These are phyloP conservation scores for Eleutherodactylus coqui DNA, from an alignment of 2,797 vertebrate species.

Conservation along the genomic window DNA sequence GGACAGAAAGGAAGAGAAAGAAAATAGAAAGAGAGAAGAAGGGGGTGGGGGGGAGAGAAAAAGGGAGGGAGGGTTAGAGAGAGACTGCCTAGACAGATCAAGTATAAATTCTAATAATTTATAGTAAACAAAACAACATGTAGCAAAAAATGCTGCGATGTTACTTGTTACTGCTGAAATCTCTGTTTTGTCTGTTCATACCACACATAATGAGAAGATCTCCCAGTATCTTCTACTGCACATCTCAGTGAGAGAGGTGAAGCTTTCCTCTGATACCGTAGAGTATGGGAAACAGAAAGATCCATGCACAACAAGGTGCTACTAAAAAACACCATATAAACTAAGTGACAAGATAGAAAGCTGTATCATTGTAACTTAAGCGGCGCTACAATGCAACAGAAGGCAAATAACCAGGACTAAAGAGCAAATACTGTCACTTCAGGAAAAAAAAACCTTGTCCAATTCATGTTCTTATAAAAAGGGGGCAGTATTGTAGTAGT, in stretches of 20 bases:
- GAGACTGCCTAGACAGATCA: slow-evolving; percentile 46
- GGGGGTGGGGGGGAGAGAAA: too few relatives aligned
- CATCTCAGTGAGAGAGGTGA: neutral
- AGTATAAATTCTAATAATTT: slow-evolving; percentile 54
- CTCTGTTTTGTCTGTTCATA: neutral
- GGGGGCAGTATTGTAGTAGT: neutral
- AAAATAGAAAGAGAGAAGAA: neutral
- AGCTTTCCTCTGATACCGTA: neutral
- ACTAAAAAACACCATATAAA: neutral
- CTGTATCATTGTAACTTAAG: neutral
- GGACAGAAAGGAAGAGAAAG: too few relatives aligned
- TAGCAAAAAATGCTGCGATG: neutral
- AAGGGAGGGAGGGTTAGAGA: too few relatives aligned
- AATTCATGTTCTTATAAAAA: too few relatives aligned
- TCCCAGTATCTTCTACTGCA: neutral
- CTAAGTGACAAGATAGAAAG: neutral
- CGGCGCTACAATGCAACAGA: neutral
- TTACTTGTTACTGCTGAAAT: slow-evolving; percentile 21
- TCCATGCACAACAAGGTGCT: neutral
- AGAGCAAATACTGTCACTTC: neutral
- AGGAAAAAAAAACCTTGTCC: too few relatives aligned
- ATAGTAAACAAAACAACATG: slow-evolving; percentile 28
- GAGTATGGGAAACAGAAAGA: neutral
- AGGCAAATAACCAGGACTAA: neutral
- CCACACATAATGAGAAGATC: neutral